phyloP scores from a whole-genome alignment of 2,113 vertebrate species.

The Plestiodon gilberti region DNA sequence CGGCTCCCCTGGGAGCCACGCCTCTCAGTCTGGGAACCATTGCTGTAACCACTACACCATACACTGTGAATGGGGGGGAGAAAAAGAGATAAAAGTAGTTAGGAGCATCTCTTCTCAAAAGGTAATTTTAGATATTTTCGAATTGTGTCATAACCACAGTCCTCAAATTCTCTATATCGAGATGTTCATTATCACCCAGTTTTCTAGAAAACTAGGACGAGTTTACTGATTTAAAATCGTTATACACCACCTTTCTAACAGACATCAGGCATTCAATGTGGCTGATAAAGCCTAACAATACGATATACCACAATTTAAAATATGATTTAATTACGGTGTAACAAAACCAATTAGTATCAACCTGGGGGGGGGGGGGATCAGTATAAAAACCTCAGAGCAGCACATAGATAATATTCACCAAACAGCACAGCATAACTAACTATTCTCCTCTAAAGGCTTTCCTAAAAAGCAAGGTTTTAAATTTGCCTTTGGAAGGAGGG shows the following conservation, averaged over 20 bases:
- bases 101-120: neutral
- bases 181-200: neutral
- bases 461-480: neutral
- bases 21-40: no score
- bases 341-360: neutral
- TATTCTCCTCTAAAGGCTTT: neutral
- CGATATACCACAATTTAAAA: neutral
- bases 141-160: neutral
- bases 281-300: neutral
- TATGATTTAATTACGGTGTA: neutral
- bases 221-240: neutral
- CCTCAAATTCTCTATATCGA: neutral
- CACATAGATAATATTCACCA: neutral
- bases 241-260: neutral
- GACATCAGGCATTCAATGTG: neutral
- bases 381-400: no score
- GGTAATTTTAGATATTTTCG: neutral
- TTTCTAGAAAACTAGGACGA: neutral
- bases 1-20: no score
- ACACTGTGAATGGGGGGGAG: no score
- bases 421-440: neutral
- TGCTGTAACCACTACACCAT: no score
- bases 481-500: neutral
- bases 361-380: no score
- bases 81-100: no score